These are phyloP conservation scores for Dryas iulia DNA, from an alignment of 1,140 invertebrate genomes.

Conservation along the genomic window DNA sequence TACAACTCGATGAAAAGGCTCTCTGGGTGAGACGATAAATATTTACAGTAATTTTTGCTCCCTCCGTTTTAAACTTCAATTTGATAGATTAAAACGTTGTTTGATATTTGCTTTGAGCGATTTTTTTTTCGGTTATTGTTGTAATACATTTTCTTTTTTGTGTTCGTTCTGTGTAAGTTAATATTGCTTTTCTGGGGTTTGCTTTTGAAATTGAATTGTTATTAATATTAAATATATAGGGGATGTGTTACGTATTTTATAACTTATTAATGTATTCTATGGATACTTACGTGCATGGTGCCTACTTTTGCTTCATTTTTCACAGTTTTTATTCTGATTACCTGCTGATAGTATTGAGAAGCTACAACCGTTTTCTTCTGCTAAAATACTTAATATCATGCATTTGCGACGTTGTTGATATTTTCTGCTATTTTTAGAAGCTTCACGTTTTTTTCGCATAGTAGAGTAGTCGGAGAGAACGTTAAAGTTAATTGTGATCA, in stretches of 20 bases:
- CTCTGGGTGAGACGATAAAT: slow-evolving; percentile 17
- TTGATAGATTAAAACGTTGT: slow-evolving; percentile 3
- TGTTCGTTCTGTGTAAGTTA: not conserved
- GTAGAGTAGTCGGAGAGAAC: no score
- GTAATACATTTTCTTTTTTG: not conserved
- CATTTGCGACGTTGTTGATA: no score
- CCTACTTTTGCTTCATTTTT: no score
- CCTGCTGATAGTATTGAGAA: no score
- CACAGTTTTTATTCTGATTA: no score
- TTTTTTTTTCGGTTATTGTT: not conserved
- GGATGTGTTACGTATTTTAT: not conserved
- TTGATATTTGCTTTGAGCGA: not conserved
- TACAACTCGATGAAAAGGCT: slow-evolving; percentile 16
- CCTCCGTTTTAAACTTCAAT: slow-evolving; percentile 3
- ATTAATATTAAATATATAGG: not conserved
- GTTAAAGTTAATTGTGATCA: no score
- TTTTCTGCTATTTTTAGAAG: no score
- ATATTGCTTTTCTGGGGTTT: not conserved
- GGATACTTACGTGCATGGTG: no score
- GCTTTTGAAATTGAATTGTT: not conserved
- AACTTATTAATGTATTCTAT: not conserved
- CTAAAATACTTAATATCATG: no score
- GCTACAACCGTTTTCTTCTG: no score
- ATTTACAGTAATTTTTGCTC: slow-evolving; percentile 18
- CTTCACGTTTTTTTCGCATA: no score